Base-by-base conservation (phyloP, 2,113 vertebrate genomes). In the Abramis brama region DNA sequence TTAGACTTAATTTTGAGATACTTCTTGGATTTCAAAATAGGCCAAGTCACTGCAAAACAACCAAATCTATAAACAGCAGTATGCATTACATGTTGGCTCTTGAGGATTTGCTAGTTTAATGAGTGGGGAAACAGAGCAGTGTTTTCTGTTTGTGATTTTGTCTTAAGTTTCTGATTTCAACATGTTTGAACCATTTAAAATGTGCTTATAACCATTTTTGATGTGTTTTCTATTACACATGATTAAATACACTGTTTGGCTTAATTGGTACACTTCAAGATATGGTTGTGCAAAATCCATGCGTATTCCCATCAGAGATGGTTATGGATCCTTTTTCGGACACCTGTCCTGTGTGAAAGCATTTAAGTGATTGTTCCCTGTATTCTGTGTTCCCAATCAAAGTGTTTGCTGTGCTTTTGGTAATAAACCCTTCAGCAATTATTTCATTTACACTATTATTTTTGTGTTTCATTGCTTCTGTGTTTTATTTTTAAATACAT, bases 271-370 rank as follows among this genome's bases (percentile, higher is more conserved):
- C 25, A 52, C 15, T 78, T 59, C 1, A 52, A 21, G 25, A 73
- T 23, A 43, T 19, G 33, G 8, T 55, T 77, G 47, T 52, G 15
- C 12, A 55, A 57, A 23, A 30, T 68, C 1, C 25, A 55, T 82
- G 27, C 70, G 25, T 70, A 52, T 70, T 70, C 33, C 33, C 68
- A n/a, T 83, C 81, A 83, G 81, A 33, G 45, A 82, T 10, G 11
- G 27, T 57, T 70, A 36, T 71, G 79, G 8, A 33, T 36, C 2
- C 64, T 71, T 33, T 33, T 57, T 71, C 36, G 80, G 17, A 30
- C 64, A 70, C 6, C 64, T 10, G 30, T 55, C 21, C 19, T 64
- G 43, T 82, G 79, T 64, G 60, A 50, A 66, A 82, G 57, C 23
- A 43, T 79, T 36, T 13, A 36, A 33, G 36, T 79, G 33, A 25